A percentile compares a stretch with the other conserved stretches of the same genome.
These are phyloP conservation scores for Calyptomena viridis DNA, from an alignment of 2,113 vertebrate genomes.

Conservation along the genomic window DNA sequence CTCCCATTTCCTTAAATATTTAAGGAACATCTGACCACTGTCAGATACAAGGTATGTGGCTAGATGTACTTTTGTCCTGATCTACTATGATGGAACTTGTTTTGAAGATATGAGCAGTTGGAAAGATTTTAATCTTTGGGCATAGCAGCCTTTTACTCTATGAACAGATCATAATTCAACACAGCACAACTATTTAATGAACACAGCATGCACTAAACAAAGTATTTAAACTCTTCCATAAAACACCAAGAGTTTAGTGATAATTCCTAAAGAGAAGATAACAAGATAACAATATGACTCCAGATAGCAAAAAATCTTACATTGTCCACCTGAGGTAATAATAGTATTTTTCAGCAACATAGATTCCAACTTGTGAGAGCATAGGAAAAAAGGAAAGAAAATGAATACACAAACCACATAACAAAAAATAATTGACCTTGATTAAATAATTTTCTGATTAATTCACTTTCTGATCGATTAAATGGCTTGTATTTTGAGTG, in stretches of 20 bases:
- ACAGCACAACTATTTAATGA: background rate
- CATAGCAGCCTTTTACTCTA: background rate
- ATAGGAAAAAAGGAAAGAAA: background rate
- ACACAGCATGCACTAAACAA: background rate
- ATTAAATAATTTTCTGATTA: background rate
- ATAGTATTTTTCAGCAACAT: background rate
- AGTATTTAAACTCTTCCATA: constrained; percentile 15
- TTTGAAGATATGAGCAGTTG: background rate
- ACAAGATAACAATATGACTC: background rate
- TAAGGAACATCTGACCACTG: background rate
- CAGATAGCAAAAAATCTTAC: background rate
- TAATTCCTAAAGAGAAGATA: constrained; percentile 15
- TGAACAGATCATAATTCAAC: background rate
- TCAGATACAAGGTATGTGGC: background rate
- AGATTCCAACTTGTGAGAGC: background rate
- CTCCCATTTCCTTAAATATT: background rate
- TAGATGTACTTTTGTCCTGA: background rate
- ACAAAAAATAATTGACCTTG: background rate
- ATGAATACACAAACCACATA: background rate
- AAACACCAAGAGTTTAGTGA: background rate
- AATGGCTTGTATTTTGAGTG: background rate
- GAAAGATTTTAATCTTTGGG: background rate
- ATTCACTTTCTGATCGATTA: background rate
- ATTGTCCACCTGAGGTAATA: background rate
- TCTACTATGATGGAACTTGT: background rate